Base-by-base conservation (phyloP, 2,888 invertebrate genomes). In the Lasioglossum zephyrum region DNA sequence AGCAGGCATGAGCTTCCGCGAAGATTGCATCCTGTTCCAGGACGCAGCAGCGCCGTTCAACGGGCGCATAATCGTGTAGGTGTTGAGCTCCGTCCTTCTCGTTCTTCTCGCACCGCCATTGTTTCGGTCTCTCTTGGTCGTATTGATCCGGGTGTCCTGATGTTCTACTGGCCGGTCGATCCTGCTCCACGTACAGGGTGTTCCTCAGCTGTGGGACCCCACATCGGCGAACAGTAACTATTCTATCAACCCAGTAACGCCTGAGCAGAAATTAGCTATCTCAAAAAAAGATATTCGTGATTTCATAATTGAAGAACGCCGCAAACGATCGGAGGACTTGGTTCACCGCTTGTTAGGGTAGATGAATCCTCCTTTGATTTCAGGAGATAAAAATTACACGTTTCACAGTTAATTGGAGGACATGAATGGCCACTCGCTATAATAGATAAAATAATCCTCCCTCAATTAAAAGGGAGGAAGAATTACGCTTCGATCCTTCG, bases 101-200 rank as follows among this genome's bases (percentile, higher is more conserved):
- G 39, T 66, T 41, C 79, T 78, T 53, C 41, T 70, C 66, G 41
- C 57, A 66, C 69, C 66, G 49, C 60, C 82, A 81, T 82, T 87
- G 76, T 87, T 78, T 85, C 88, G 70, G 84, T 91, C 92, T 91
- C 88, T 90, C 88, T 90, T 85, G 88, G 84, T 78, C 84, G 92
- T 94, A 94, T 94, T 94, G 94, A 94, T 94, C 94, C 92, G 74
- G 88, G 90, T 89, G 88, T 91, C 91, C 91, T 90, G 89, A 89
- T 87, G 91, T 88, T 91, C 91, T 88, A 90, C 88, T 87, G 89
- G 90, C 89, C 87, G 90, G 90, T 88, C 84, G 87, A 86, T 91
- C 91, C 88, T 91, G 90, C 90, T 91, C 88, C 88, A 87, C 90
- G 87, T 91, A 69, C 41, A 69, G 66, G 31, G 66, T 36, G 66